Base-by-base conservation (phyloP, 2,797 vertebrate genomes). In the Selene dorsalis region DNA sequence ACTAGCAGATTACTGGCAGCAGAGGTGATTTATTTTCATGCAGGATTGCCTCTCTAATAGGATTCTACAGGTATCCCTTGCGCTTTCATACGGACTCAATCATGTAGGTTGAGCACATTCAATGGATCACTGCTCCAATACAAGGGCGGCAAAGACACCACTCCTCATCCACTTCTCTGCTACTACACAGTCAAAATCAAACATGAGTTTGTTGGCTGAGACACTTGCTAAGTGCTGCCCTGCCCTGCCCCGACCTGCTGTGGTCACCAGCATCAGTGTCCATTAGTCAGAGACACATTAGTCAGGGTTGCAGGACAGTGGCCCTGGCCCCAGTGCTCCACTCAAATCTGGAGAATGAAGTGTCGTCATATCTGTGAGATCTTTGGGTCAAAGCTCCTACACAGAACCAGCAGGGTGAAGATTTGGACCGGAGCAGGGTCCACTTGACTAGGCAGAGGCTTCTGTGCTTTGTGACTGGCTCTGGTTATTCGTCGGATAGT, bases 1-100 rank as follows among this genome's bases (percentile, higher is more conserved):
- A 63, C 63, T 38, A 45, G 39, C 80, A 75, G 76, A 73, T 89
- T 68, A 84, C 14, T 71, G 71, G 77, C 69, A 64, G 78, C 41
- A 68, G 79, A 30, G 43, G 73, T 59, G 41, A 70, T 83, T 89
- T 88, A 70, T 88, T 78, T 85, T 63, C 78, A 82, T 35, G 60
- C 68, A 80, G 79, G 57, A 63, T 85, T 79, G 64, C 59, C 57
- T 38, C 43, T 84, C 78, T 70, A 62, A 72, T 68, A 64, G 82
- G 63, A 41, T 65, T 83, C 75, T 66, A 73, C 71, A 79, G 77
- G 73, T 89, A 89, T 90, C 88, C 85, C 79, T 84, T 84, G 84
- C 73, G 75, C 83, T 89, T 77, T 82, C 84, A 82, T 83, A 61
- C 74, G 80, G 62, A 75, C 85, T 87, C 71, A 83, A 83, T 70